Evolutionary conservation across 2,797 vertebrate species (phyloP).

Genomic region (Chelidonichthys spinosus): DNA sequence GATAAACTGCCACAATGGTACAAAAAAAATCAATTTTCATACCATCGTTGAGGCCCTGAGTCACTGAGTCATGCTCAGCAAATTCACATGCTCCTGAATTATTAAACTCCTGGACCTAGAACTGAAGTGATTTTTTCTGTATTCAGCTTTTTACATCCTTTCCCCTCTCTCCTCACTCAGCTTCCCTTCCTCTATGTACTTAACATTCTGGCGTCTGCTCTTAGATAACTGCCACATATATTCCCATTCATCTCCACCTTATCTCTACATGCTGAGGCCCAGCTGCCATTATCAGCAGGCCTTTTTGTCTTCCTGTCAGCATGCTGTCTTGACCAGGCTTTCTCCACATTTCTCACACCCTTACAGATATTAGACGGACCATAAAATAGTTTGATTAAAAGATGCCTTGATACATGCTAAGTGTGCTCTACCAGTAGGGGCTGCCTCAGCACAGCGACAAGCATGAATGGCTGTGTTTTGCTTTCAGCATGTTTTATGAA

Average conservation of each 20-base stretch:
- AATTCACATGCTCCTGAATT: constrained; percentile 68
- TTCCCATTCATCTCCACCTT: constrained; percentile 72
- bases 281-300: constrained; percentile 65
- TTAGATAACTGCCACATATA: constrained; percentile 64
- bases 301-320: constrained; percentile 77
- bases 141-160: constrained; percentile 29
- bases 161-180: constrained; percentile 15
- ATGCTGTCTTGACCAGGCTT: constrained; percentile 46
- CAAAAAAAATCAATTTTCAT: constrained; percentile 54
- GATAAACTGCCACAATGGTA: constrained; percentile 30
- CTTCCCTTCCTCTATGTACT: constrained; percentile 44
- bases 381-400: constrained; percentile 82
- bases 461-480: constrained; percentile 42
- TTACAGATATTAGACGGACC: constrained; percentile 72
- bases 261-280: constrained; percentile 68
- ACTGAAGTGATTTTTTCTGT: constrained; percentile 32
- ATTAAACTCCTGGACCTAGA: constrained; percentile 62
- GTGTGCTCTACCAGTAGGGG: constrained; percentile 39
- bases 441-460: constrained; percentile 26
- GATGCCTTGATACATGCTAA: constrained; percentile 74
- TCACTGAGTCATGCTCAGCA: constrained; percentile 49
- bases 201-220: constrained; percentile 59
- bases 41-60: constrained; percentile 49
- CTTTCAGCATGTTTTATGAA: constrained; percentile 57
- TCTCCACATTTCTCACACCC: constrained; percentile 64